Conservation (phyloP, 2,888 invertebrate species). For the Panopea generosa region DNA sequence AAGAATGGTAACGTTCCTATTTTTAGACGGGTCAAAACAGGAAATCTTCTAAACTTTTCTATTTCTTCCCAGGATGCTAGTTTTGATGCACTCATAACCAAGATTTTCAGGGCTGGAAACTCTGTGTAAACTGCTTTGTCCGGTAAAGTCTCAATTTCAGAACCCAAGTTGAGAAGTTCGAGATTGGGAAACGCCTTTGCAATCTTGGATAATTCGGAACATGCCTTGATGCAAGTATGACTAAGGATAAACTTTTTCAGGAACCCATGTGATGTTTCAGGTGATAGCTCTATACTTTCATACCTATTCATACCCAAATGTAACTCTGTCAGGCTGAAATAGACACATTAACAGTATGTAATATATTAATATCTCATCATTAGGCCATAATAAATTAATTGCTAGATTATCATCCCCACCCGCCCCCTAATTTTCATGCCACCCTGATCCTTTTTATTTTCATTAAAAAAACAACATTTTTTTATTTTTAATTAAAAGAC, state of each 20-base stretch:
- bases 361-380: too few relatives aligned
- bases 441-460: too few relatives aligned
- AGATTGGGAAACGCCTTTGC: conserved; percentile 94
- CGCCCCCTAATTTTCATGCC: too few relatives aligned
- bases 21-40: conserved; percentile 92
- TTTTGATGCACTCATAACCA: conserved; percentile 93
- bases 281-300: conserved; percentile 77
- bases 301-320: conserved; percentile 95
- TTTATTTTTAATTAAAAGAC: too few relatives aligned
- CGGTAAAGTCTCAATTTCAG: conserved; percentile 67
- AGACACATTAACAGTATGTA: too few relatives aligned
- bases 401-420: too few relatives aligned
- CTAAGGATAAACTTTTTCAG: conserved; percentile 94
- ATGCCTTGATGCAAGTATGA: conserved; percentile 93
- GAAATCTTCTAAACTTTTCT: conserved; percentile 93
- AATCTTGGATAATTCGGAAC: conserved; percentile 93
- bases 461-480: too few relatives aligned
- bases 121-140: conserved; percentile 49
- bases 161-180: conserved; percentile 91
- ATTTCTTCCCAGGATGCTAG: conserved; percentile 95
- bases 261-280: conserved; percentile 82
- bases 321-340: conserved; percentile 92
- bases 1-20: conserved; percentile 91
- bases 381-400: too few relatives aligned
- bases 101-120: conserved; percentile 87